phyloP scores from a whole-genome alignment of 2,888 invertebrate genomes.

The Petrolisthes cinctipes region DNA sequence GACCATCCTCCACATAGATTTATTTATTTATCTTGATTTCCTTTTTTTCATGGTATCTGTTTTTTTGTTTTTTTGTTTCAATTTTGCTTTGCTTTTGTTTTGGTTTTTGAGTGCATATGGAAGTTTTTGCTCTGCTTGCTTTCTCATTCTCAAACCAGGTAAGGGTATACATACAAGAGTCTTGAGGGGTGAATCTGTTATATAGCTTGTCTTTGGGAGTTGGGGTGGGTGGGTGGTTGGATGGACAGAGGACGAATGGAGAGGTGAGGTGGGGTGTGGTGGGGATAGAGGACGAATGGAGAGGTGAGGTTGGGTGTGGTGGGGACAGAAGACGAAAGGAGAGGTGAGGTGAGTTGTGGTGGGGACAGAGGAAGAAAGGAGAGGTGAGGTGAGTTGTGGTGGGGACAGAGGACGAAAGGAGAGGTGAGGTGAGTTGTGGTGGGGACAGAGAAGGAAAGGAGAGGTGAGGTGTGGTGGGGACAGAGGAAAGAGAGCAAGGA shows the following conservation, averaged over 20 bases:
- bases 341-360: neutral
- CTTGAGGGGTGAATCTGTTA: too few species aligned
- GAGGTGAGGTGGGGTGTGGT: neutral
- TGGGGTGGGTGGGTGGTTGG: neutral
- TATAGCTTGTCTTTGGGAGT: too few species aligned
- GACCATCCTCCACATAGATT: conserved; percentile 5
- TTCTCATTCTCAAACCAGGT: neutral
- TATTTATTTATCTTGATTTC: neutral
- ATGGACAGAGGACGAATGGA: neutral
- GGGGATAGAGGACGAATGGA: neutral
- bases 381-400: neutral
- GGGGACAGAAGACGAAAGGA: neutral
- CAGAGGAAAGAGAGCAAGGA: neutral
- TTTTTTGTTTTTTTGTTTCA: neutral
- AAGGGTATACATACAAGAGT: neutral
- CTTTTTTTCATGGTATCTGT: neutral
- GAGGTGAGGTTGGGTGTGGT: neutral
- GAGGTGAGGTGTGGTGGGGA: neutral
- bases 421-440: neutral
- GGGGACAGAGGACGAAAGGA: neutral
- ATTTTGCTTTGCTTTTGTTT: neutral
- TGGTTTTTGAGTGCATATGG: neutral
- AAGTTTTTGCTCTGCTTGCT: neutral
- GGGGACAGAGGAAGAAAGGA: neutral
- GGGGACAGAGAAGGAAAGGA: neutral